These are phyloP conservation scores for Amphiduros pacificus DNA, from an alignment of 2,888 invertebrate species.

Conservation along the genomic window DNA sequence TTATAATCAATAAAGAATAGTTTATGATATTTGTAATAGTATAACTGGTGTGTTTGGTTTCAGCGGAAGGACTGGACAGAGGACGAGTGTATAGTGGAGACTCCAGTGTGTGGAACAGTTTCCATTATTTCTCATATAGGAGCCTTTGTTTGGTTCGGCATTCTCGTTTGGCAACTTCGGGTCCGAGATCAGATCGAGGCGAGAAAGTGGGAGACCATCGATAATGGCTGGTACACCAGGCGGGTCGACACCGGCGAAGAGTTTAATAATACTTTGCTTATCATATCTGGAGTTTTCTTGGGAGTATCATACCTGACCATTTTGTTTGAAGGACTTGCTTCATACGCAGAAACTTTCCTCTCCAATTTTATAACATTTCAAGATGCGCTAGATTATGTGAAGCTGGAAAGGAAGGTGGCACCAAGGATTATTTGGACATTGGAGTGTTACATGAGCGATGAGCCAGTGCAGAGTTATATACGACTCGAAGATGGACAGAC, in stretches of 20 bases:
- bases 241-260: background rate
- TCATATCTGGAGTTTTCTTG: background rate
- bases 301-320: background rate
- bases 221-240: background rate
- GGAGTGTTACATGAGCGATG: background rate
- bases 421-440: background rate
- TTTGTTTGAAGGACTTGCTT: background rate
- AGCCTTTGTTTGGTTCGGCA: background rate
- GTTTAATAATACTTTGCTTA: background rate
- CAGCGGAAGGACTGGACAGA: slow-evolving; percentile 3
- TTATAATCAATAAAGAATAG: too few relatives aligned
- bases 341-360: background rate
- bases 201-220: background rate
- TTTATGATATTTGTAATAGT: too few relatives aligned
- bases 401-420: background rate
- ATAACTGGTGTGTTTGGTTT: too few relatives aligned
- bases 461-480: background rate
- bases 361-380: background rate
- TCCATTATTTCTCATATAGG: background rate
- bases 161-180: background rate
- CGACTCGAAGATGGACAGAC: background rate
- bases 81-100: background rate
- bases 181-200: background rate
- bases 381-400: background rate
- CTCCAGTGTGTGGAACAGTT: background rate